Percentiles rank a stretch among this genome's conserved stretches.
phyloP scores from a whole-genome alignment of 2,888 invertebrate species.

The Agrypnus murinus region DNA sequence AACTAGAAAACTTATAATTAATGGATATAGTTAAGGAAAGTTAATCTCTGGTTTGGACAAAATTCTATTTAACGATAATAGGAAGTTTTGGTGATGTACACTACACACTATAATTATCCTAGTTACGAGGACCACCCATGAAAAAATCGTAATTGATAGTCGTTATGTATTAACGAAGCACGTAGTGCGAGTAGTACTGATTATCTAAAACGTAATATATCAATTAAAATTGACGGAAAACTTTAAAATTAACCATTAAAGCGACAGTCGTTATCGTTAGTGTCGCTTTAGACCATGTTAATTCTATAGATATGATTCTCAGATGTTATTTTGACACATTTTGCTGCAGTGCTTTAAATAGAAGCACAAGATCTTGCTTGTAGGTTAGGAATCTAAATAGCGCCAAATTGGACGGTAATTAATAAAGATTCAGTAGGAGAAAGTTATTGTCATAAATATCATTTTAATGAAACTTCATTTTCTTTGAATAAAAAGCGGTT shows the following conservation, averaged over 20 bases:
- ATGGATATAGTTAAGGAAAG: background rate
- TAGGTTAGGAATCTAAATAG: too few species aligned
- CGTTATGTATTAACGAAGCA: conserved; percentile 28
- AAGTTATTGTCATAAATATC: conserved; percentile 32
- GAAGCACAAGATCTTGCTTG: too few species aligned
- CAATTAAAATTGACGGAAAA: conserved; percentile 35
- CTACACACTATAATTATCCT: conserved; percentile 18
- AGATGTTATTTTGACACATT: background rate
- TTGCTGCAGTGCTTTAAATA: too few species aligned
- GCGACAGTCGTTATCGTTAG: conserved; percentile 35
- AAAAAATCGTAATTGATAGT: conserved; percentile 37
- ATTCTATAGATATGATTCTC: conserved; percentile 20
- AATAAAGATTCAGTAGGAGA: background rate
- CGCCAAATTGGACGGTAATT: too few species aligned
- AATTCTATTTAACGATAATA: background rate
- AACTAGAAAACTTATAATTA: conserved; percentile 25
- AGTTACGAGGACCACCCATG: conserved; percentile 28
- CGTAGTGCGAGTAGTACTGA: too few species aligned
- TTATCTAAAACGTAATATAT: conserved; percentile 26
- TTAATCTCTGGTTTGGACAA: conserved; percentile 10
- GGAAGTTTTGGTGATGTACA: conserved; percentile 2
- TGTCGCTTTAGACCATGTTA: conserved; percentile 30
- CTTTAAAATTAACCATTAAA: conserved; percentile 29
- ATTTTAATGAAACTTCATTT: conserved; percentile 38
- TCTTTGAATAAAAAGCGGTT: conserved; percentile 27